Percentiles rank a stretch among this genome's conserved stretches.
These are phyloP conservation scores for Holotrichia oblita DNA, from an alignment of 1,140 invertebrate species.

Conservation along the genomic window DNA sequence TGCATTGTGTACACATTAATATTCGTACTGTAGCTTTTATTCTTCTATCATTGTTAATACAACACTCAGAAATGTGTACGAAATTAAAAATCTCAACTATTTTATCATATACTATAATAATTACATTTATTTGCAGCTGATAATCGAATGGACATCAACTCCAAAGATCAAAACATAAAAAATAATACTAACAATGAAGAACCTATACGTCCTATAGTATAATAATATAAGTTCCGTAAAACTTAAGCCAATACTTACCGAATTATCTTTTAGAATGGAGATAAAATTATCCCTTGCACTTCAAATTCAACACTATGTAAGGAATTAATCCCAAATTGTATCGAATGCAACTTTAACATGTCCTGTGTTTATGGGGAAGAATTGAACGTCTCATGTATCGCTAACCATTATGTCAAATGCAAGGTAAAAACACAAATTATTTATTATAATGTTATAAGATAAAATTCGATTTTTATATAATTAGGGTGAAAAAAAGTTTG, in stretches of 20 bases:
- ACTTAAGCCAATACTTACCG: neutral
- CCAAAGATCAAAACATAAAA: constrained; percentile 33
- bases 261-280: constrained; percentile 46
- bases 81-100: constrained; percentile 44
- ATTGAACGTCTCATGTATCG: constrained; percentile 65
- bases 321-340: constrained; percentile 65
- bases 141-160: constrained; percentile 51
- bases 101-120: constrained; percentile 32
- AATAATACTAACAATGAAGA: constrained; percentile 39
- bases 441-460: neutral
- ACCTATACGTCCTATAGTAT: constrained; percentile 19
- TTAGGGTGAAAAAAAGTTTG: constrained; percentile 71
- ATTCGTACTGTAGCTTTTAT: constrained; percentile 61
- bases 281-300: constrained; percentile 56
- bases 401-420: constrained; percentile 64
- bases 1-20: constrained; percentile 63
- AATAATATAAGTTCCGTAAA: neutral
- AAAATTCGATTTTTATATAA: constrained; percentile 61
- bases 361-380: constrained; percentile 67
- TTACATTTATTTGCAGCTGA: constrained; percentile 52
- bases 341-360: constrained; percentile 65
- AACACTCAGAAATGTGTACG: constrained; percentile 62
- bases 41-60: constrained; percentile 60
- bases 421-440: constrained; percentile 60
- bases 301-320: constrained; percentile 61